A percentile compares a stretch with the other conserved stretches of the same genome.
Conservation (phyloP, 2,888 invertebrate species). For the Tineola bisselliella region DNA sequence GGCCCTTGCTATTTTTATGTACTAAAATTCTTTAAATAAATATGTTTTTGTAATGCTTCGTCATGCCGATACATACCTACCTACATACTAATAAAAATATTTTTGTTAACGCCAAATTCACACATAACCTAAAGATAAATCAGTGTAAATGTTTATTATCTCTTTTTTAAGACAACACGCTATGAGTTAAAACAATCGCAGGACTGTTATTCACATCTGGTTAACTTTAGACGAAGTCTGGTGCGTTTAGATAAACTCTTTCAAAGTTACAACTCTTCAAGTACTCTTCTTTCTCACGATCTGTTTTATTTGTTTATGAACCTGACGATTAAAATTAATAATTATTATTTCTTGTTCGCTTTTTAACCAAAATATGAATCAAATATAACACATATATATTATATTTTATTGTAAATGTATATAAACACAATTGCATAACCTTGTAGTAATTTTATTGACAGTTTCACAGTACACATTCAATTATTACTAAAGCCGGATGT, state of each 20-base stretch:
- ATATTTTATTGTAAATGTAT: too few relatives aligned
- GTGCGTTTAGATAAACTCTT: background rate
- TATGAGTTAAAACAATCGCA: constrained; percentile 1
- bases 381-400: too few relatives aligned
- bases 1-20: too few relatives aligned
- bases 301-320: background rate
- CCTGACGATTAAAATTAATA: too few relatives aligned
- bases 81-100: background rate
- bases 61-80: too few relatives aligned
- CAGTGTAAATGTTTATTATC: background rate
- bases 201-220: constrained; percentile 10
- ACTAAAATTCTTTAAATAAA: too few relatives aligned
- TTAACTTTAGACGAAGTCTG: constrained; percentile 6
- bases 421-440: too few relatives aligned
- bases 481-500: background rate
- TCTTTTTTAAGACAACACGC: background rate
- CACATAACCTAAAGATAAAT: background rate
- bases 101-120: background rate
- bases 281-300: background rate
- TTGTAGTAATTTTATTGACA: background rate
- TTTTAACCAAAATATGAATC: too few relatives aligned
- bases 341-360: too few relatives aligned
- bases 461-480: background rate
- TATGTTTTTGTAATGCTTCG: too few relatives aligned
- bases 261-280: constrained; percentile 10